Evolutionary conservation across 64 coral and sea anemone species (phyloP).

Genomic region (Astreopora myriophthalma): DNA sequence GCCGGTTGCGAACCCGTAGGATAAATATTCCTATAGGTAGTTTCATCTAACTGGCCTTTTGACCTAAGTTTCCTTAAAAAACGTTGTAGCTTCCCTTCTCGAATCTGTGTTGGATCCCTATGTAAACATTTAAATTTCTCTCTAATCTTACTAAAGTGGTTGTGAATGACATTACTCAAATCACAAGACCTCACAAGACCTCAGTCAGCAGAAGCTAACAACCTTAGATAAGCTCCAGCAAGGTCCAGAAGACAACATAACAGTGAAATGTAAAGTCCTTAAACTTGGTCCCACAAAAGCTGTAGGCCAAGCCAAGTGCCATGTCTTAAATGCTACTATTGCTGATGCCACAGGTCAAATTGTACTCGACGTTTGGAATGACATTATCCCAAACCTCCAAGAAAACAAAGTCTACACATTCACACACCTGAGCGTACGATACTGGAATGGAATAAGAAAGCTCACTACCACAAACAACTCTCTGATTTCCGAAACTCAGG

Average conservation of each 20-base stretch:
- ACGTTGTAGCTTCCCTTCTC: too few species aligned
- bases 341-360: slow-evolving; percentile 44
- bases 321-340: slow-evolving; percentile 26
- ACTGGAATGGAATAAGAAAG: slow-evolving; percentile 50
- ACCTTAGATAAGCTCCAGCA: neutral
- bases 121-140: too few species aligned
- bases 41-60: too few species aligned
- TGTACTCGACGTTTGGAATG: slow-evolving; percentile 66
- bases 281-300: slow-evolving; percentile 1
- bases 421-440: slow-evolving; percentile 8
- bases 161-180: slow-evolving; percentile 49
- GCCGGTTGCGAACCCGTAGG: too few species aligned
- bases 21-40: too few species aligned
- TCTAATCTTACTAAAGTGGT: slow-evolving; percentile 29
- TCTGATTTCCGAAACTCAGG: slow-evolving; percentile 2
- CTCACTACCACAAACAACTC: slow-evolving; percentile 42
- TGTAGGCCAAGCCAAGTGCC: slow-evolving; percentile 34
- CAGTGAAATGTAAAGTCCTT: neutral
- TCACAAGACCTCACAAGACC: neutral
- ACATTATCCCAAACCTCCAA: slow-evolving; percentile 23
- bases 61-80: too few species aligned
- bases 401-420: slow-evolving; percentile 35
- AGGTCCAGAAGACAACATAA: slow-evolving; percentile 18
- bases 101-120: too few species aligned
- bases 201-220: slow-evolving; percentile 1